Percentiles rank a stretch among this genome's conserved stretches.
These are phyloP conservation scores for Acanthoscelides obtectus DNA, from an alignment of 2,888 invertebrate species.

Conservation along the genomic window DNA sequence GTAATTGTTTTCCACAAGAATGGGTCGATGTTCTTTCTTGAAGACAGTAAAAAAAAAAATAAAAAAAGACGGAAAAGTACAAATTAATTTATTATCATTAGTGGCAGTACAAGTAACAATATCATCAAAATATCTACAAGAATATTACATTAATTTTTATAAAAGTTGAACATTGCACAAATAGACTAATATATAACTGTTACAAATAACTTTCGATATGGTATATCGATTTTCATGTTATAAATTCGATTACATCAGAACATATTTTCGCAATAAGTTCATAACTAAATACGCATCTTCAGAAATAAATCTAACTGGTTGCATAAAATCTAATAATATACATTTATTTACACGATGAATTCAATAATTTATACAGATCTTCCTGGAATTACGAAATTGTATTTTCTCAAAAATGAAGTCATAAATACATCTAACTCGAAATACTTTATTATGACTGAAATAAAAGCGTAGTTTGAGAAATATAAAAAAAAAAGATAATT, in stretches of 20 bases:
- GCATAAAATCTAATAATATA: conserved; percentile 21
- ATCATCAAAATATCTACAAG: conserved; percentile 18
- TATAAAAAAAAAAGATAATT: too few species aligned
- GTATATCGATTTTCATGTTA: background rate
- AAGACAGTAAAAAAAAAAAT: too few species aligned
- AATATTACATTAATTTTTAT: conserved; percentile 21
- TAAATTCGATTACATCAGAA: conserved; percentile 26
- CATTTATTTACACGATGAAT: conserved; percentile 22
- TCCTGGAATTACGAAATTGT: too few species aligned
- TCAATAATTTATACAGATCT: conserved; percentile 1
- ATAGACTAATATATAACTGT: conserved; percentile 6
- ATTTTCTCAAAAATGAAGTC: too few species aligned
- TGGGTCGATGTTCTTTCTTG: too few species aligned
- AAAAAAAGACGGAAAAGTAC: conserved; percentile 16
- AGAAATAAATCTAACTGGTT: conserved; percentile 12
- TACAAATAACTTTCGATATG: background rate
- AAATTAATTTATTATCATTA: conserved; percentile 40
- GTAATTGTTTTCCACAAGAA: too few species aligned
- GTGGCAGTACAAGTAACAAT: conserved; percentile 38
- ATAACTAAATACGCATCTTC: background rate
- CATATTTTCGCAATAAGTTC: conserved; percentile 2
- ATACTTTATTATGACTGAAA: too few species aligned
- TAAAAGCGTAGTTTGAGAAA: too few species aligned
- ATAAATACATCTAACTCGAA: too few species aligned
- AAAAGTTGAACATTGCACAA: conserved; percentile 28